phyloP scores from a whole-genome alignment of 2,888 invertebrate genomes.

The Drosophila emarginata region DNA sequence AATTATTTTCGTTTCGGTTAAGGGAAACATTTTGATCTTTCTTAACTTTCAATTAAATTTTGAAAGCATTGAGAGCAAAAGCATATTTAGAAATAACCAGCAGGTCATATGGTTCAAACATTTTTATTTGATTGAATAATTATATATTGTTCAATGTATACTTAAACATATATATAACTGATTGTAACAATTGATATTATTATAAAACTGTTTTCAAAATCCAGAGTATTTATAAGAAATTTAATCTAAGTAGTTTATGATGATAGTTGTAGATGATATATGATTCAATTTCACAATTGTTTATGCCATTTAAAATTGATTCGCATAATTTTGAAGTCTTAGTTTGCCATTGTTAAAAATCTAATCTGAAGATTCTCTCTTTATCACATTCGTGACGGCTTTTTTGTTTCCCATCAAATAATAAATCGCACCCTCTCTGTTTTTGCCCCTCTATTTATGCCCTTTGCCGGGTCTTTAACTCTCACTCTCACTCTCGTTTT shows the following conservation, averaged over 20 bases:
- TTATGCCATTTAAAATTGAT: too few relatives aligned
- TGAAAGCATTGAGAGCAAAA: conserved; percentile 12
- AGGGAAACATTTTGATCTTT: neutral
- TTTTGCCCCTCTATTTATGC: conserved; percentile 13
- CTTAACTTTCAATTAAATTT: conserved; percentile 11
- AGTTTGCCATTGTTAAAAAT: neutral
- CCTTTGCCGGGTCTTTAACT: conserved; percentile 40
- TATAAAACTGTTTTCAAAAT: too few relatives aligned
- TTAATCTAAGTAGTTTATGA: too few relatives aligned
- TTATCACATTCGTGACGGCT: neutral
- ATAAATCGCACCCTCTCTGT: conserved; percentile 42
- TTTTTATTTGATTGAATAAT: neutral
- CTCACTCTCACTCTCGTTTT: neutral
- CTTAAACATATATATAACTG: too few relatives aligned
- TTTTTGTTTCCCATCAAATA: neutral
- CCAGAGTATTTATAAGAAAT: too few relatives aligned
- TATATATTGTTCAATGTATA: too few relatives aligned
- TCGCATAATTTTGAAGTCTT: too few relatives aligned
- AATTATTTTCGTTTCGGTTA: neutral
- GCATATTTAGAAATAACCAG: neutral
- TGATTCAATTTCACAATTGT: too few relatives aligned
- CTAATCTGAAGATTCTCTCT: neutral
- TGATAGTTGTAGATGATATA: too few relatives aligned
- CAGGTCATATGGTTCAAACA: neutral
- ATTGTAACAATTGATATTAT: too few relatives aligned